Percentiles rank a stretch among this genome's conserved stretches.
Evolutionary conservation across 2,113 vertebrate genomes (phyloP).

Genomic region (Odocoileus virginianus): DNA sequence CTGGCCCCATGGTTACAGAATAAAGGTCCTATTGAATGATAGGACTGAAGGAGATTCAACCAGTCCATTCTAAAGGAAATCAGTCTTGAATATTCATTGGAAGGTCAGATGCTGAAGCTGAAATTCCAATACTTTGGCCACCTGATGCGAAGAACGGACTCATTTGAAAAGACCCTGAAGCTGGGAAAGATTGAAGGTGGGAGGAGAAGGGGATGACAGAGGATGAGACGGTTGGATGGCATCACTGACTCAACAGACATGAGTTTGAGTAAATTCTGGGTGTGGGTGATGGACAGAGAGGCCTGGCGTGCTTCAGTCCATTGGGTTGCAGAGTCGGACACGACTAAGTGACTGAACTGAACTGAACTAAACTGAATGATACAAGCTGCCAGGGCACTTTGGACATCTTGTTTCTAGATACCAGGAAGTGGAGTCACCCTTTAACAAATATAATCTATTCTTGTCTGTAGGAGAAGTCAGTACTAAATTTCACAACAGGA

Average conservation of each 20-base stretch:
- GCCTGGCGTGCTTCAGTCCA: background rate
- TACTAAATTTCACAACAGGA: background rate
- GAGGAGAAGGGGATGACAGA: background rate
- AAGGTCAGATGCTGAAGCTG: background rate
- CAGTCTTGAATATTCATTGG: background rate
- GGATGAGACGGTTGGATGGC: background rate
- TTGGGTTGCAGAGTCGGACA: fast-evolving
- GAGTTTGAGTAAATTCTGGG: background rate
- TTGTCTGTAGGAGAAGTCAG: background rate
- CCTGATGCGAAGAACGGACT: background rate
- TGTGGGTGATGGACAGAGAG: background rate
- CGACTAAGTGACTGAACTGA: background rate
- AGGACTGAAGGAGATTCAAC: background rate
- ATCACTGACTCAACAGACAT: fast-evolving
- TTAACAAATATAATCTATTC: background rate
- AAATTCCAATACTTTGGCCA: background rate
- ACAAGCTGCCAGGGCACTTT: background rate
- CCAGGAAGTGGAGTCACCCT: background rate
- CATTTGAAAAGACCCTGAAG: background rate
- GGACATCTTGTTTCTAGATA: background rate
- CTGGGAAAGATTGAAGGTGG: background rate
- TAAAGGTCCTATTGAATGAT: background rate
- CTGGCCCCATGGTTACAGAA: background rate
- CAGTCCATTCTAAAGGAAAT: background rate
- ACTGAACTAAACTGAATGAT: background rate